Percentiles rank a stretch among this genome's conserved stretches.
phyloP scores from a whole-genome alignment of 2,888 invertebrate genomes.

The Platycheirus albimanus region DNA sequence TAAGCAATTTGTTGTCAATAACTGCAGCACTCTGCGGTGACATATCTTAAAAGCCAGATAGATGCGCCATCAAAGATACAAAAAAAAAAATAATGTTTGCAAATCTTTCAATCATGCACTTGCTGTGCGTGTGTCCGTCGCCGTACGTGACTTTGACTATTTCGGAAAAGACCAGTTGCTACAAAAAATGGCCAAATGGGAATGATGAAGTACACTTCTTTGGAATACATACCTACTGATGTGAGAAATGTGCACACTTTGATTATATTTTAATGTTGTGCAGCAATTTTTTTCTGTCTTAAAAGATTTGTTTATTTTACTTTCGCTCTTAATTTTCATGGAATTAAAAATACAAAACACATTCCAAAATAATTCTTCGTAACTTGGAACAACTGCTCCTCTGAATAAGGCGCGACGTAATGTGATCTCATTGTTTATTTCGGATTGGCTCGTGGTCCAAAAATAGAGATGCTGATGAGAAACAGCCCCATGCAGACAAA shows the following conservation, averaged over 20 bases:
- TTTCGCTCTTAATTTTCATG: slow-evolving; percentile 13
- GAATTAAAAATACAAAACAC: background rate
- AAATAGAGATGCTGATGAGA: slow-evolving; percentile 46
- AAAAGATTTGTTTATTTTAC: slow-evolving; percentile 15
- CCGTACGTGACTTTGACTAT: slow-evolving; percentile 43
- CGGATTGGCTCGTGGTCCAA: slow-evolving; percentile 64
- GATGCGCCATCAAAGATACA: too few species aligned
- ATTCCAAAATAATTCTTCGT: too few species aligned
- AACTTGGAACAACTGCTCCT: slow-evolving; percentile 83
- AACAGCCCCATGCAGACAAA: slow-evolving; percentile 61
- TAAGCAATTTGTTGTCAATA: slow-evolving; percentile 36
- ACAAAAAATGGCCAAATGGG: slow-evolving; percentile 18
- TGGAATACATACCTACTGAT: background rate
- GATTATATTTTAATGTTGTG: too few species aligned
- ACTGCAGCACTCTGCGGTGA: slow-evolving; percentile 3
- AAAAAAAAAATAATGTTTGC: slow-evolving; percentile 12
- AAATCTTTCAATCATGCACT: slow-evolving; percentile 25
- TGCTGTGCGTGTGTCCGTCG: too few species aligned
- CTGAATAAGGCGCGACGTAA: slow-evolving; percentile 86
- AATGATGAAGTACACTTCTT: background rate
- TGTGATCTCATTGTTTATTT: slow-evolving; percentile 83
- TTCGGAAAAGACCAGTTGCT: slow-evolving; percentile 60
- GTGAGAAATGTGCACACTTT: background rate
- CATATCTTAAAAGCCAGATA: background rate
- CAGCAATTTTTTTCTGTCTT: background rate